A percentile compares a stretch with the other conserved stretches of the same genome.
These are phyloP conservation scores for Tauraco hartlaubi DNA, from an alignment of 2,797 vertebrate genomes.

Conservation along the genomic window DNA sequence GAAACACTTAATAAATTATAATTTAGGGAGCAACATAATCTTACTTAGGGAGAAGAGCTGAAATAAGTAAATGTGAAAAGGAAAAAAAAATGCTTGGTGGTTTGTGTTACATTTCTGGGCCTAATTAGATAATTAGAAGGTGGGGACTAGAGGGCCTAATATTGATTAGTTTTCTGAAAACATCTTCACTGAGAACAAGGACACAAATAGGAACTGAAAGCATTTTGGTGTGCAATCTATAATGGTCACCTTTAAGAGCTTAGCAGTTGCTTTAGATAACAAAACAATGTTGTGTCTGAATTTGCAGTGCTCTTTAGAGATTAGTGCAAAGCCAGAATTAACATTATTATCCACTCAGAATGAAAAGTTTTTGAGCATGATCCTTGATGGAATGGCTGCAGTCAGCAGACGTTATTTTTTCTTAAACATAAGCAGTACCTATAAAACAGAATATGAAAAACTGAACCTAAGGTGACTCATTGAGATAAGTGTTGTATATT, in stretches of 20 bases:
- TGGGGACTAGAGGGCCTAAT: not conserved
- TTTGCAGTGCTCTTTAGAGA: not conserved
- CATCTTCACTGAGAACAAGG: not conserved
- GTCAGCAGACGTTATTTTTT: not conserved
- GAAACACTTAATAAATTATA: slow-evolving; percentile 81
- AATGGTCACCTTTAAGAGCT: slow-evolving; percentile 18
- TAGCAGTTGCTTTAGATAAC: not conserved
- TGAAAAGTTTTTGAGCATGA: not conserved
- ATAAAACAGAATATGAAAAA: not conserved
- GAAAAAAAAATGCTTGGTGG: not conserved
- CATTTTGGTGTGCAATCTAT: slow-evolving; percentile 9
- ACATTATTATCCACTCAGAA: not conserved
- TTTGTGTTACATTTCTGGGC: slow-evolving; percentile 47
- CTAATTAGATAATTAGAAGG: slow-evolving; percentile 77
- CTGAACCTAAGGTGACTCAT: not conserved
- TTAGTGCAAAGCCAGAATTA: not conserved
- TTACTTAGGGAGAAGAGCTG: slow-evolving; percentile 42
- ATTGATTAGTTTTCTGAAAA: slow-evolving; percentile 77
- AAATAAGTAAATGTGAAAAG: slow-evolving; percentile 25
- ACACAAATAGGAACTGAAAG: slow-evolving; percentile 32
- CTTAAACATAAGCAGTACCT: not conserved
- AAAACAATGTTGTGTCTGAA: not conserved
- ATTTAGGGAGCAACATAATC: slow-evolving; percentile 68
- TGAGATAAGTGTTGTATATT: not conserved
- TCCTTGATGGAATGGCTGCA: not conserved